These are phyloP conservation scores for Carassius gibelio DNA, from an alignment of 2,113 vertebrate species.

Conservation along the genomic window DNA sequence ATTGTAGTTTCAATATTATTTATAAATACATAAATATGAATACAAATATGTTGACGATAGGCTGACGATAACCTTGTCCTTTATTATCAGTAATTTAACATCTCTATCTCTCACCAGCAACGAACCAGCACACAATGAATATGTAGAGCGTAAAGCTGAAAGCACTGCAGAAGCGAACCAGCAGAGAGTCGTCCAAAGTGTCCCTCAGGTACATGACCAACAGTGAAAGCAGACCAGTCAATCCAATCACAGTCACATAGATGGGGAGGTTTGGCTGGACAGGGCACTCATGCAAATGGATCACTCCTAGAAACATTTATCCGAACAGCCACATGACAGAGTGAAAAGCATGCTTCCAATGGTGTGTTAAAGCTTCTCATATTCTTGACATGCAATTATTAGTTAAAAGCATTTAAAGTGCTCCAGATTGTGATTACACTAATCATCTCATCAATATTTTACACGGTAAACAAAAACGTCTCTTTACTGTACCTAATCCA, in stretches of 20 bases:
- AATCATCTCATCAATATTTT: background rate
- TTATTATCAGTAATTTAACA: background rate
- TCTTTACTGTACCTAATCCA: conserved; percentile 49
- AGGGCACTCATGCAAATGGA: conserved; percentile 61
- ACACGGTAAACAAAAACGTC: background rate
- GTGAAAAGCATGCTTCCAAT: background rate
- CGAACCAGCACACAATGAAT: conserved; percentile 48
- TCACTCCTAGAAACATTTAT: conserved; percentile 46
- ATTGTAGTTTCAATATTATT: background rate
- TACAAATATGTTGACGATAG: background rate
- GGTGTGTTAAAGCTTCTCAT: background rate
- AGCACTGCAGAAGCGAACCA: conserved; percentile 2
- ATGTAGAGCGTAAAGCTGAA: background rate
- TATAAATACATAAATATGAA: background rate
- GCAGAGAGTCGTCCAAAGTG: conserved; percentile 7
- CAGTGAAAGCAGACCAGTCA: conserved; percentile 30
- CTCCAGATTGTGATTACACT: background rate
- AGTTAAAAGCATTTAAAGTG: background rate
- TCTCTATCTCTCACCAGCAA: conserved; percentile 43
- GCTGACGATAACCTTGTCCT: background rate
- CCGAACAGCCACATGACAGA: background rate
- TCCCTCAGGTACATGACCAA: conserved; percentile 33
- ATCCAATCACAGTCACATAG: conserved; percentile 59
- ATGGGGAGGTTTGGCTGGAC: conserved; percentile 62
- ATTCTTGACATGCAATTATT: background rate